Evolutionary conservation across 2,113 vertebrate genomes (phyloP), one percentile per base, ranked within the genome.

Genomic region (Falcunculus frontatus): DNA sequence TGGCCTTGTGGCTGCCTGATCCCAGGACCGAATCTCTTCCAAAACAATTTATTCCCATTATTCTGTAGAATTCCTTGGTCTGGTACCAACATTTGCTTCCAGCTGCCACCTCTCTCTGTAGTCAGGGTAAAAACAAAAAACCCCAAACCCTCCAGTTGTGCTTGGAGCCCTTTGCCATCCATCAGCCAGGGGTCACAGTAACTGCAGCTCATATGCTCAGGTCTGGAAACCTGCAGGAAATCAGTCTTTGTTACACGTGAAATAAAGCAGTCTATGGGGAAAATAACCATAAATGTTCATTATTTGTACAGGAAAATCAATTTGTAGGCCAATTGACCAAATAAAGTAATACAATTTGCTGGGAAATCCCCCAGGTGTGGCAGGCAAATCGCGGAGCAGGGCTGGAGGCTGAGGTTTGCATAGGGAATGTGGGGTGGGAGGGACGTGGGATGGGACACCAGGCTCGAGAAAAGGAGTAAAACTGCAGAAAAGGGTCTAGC

Each of bases 251-350:
- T 97, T 97, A 94, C 82, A 88, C 44, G 90, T 96, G 94, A 97
- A 98, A 97, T 97, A 97, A 96, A 97, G 96, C 90, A 95, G 97
- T 96, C 97, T 97, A 42, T 95, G 93, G 97, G 97, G 97, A 97
- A 97, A 97, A 97, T 98, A 98, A 97, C 97, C 97, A 98, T 98
- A 97, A 97, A 98, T 97, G 97, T 98, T 98, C 97, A 98, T 98
- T 97, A 97, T 98, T 98, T 97, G 97, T 97, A 97, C 97, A 97
- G 97, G 97, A 98, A 98, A 98, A 97, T 98, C 97, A 97, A 98
- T 98, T 97, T 97, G 97, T 95, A 96, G 97, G 96, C 96, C 96
- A 97, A 97, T 97, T 98, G 97, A 97, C 95, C 97, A 98, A 98
- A 98, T 97, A 97, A 97, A 97, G 96, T 97, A 97, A 98, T 97